phyloP scores from a whole-genome alignment of 2,888 invertebrate species.

The Fragum sueziense region DNA sequence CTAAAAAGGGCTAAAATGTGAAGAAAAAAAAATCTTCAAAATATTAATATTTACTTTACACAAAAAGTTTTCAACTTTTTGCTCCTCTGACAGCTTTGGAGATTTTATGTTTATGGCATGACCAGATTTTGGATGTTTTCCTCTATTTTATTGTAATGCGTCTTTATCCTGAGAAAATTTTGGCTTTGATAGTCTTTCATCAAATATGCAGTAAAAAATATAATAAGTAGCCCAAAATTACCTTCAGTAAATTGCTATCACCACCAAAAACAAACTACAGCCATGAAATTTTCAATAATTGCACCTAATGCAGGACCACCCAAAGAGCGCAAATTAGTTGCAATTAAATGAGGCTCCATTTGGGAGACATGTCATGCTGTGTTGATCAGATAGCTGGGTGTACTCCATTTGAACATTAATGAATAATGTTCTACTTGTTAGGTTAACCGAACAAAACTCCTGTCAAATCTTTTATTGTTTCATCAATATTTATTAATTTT shows the following conservation, averaged over 20 bases:
- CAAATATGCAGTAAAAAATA: too few species aligned
- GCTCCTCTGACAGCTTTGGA: too few species aligned
- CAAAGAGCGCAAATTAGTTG: constrained; percentile 24
- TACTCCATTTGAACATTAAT: constrained; percentile 4
- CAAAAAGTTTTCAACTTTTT: not conserved
- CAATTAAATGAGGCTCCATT: constrained; percentile 31
- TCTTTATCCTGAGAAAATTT: too few species aligned
- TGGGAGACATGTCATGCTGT: constrained; percentile 14
- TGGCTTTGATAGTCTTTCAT: too few species aligned
- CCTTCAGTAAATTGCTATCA: not conserved
- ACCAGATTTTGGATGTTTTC: too few species aligned
- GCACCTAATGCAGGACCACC: constrained; percentile 46
- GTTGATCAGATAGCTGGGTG: constrained; percentile 9
- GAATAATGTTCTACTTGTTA: not conserved
- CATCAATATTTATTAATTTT: too few species aligned
- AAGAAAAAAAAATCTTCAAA: not conserved
- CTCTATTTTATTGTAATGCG: too few species aligned
- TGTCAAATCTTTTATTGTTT: too few species aligned
- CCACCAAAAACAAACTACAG: not conserved
- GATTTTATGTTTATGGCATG: too few species aligned
- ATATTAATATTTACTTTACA: not conserved
- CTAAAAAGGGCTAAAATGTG: too few species aligned
- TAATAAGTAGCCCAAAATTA: too few species aligned
- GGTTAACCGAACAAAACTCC: not conserved
- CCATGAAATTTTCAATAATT: constrained; percentile 35